phyloP scores from a whole-genome alignment of 64 coral and sea anemone species.

The Anthopleura sola region DNA sequence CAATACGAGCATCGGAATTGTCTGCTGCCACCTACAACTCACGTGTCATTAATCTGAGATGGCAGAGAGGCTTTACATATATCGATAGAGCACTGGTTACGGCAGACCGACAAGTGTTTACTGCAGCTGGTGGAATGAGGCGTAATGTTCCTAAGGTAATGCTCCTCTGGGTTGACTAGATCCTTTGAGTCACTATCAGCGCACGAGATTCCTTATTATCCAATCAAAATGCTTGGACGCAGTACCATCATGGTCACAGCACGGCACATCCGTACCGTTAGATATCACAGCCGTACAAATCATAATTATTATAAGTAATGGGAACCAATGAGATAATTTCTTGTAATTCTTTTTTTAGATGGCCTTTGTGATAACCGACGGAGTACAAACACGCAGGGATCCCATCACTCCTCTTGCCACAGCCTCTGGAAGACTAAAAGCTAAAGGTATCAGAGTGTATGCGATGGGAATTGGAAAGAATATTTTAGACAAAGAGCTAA shows the following conservation, averaged over 20 bases:
- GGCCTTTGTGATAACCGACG: constrained; percentile 43
- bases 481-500: too few species aligned
- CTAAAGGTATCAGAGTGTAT: constrained; percentile 31
- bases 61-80: constrained; percentile 62
- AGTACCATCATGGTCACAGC: too few species aligned
- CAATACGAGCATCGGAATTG: not conserved
- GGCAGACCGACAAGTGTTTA: constrained; percentile 44
- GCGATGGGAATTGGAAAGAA: constrained; percentile 37
- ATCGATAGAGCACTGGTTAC: constrained; percentile 67
- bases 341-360: constrained; percentile 6
- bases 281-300: too few species aligned
- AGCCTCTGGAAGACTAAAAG: constrained; percentile 15
- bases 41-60: constrained; percentile 29
- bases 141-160: constrained; percentile 55
- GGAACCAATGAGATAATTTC: not conserved
- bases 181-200: too few species aligned
- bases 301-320: too few species aligned
- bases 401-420: constrained; percentile 2
- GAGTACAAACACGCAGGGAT: constrained; percentile 28
- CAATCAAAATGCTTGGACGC: too few species aligned
- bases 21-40: not conserved
- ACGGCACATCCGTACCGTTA: too few species aligned
- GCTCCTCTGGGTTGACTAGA: not conserved
- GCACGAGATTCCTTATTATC: too few species aligned
- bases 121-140: not conserved